phyloP scores from a whole-genome alignment of 1,140 invertebrate genomes.

The Macrotrachela quadricornifera region DNA sequence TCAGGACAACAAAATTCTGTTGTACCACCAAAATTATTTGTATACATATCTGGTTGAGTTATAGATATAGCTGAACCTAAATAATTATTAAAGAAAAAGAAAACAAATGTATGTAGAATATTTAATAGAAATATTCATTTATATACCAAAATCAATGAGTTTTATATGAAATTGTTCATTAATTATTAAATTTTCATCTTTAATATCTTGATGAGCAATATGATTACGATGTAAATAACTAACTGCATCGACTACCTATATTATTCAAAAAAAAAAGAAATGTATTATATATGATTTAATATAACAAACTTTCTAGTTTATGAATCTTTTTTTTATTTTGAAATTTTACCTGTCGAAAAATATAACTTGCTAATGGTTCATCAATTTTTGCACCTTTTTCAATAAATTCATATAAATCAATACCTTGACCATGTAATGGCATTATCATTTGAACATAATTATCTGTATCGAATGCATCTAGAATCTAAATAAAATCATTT shows the following conservation, averaged over 20 bases:
- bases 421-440: conserved; percentile 54
- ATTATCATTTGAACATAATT: conserved; percentile 52
- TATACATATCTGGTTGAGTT: conserved; percentile 23
- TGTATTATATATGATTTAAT: neutral
- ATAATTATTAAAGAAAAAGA: conserved; percentile 15
- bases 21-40: conserved; percentile 44
- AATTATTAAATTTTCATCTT: conserved; percentile 54
- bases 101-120: neutral
- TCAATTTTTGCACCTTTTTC: conserved; percentile 42
- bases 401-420: conserved; percentile 59
- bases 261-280: conserved; percentile 22
- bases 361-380: conserved; percentile 46
- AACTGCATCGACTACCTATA: conserved; percentile 39
- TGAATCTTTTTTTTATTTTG: too few species aligned
- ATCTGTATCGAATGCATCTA: conserved; percentile 50
- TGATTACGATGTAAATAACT: conserved; percentile 43
- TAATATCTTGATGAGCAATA: conserved; percentile 50
- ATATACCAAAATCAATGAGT: conserved; percentile 54
- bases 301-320: too few species aligned
- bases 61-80: conserved; percentile 49
- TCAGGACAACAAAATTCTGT: conserved; percentile 56
- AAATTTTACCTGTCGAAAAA: conserved; percentile 44
- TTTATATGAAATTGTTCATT: conserved; percentile 50
- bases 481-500: conserved; percentile 37
- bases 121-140: conserved; percentile 25